phyloP scores from a whole-genome alignment of 2,797 vertebrate genomes.

The Hippoglossus hippoglossus region DNA sequence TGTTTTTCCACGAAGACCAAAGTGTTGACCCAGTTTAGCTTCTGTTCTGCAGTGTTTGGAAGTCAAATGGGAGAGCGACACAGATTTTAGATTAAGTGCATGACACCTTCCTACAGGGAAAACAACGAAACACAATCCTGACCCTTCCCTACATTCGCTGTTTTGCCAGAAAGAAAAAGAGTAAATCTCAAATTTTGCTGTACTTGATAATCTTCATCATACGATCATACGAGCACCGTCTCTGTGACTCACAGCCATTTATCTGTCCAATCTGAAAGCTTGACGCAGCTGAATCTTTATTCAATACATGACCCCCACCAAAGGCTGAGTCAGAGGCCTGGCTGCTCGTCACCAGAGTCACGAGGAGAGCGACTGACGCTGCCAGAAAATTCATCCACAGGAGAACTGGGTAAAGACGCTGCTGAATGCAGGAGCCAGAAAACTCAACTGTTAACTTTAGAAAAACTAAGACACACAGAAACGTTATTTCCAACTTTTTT shows the following conservation, averaged over 20 bases:
- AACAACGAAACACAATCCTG: neutral
- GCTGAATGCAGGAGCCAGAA: constrained; percentile 33
- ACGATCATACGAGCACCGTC: constrained; percentile 1
- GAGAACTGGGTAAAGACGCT: constrained; percentile 15
- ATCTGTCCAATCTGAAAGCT: neutral
- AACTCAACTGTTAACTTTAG: constrained; percentile 15
- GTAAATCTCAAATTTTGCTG: neutral
- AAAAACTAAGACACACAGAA: constrained; percentile 8
- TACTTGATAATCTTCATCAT: neutral
- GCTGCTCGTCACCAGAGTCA: constrained; percentile 49
- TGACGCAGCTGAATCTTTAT: constrained; percentile 13
- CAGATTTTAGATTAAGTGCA: neutral
- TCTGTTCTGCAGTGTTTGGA: constrained; percentile 3
- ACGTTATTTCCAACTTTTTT: neutral
- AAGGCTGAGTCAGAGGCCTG: constrained; percentile 51
- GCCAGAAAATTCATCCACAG: constrained; percentile 51
- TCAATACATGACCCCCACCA: constrained; percentile 31
- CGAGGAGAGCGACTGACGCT: constrained; percentile 30
- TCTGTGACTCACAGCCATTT: constrained; percentile 11
- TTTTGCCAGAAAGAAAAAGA: too few species aligned
- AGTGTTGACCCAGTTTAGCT: constrained; percentile 10
- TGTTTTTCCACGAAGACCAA: constrained; percentile 30
- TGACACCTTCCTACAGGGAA: neutral
- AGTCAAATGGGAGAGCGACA: neutral
- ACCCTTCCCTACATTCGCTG: too few species aligned